Conservation (phyloP, 2,888 invertebrate species). For the Euzophera pinguis region DNA sequence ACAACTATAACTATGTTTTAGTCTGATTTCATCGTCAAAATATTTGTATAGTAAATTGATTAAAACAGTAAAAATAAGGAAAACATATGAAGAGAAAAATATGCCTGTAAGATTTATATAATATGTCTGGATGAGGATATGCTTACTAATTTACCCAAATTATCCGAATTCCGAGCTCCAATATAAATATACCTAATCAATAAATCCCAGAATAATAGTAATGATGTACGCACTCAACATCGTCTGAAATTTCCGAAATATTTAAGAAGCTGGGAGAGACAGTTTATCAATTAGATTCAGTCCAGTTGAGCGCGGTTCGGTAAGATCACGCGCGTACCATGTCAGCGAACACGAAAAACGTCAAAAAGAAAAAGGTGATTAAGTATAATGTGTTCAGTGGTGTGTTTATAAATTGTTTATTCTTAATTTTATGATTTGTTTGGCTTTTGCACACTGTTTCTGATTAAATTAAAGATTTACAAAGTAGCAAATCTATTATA, state of each 20-base stretch:
- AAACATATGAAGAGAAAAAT: not conserved
- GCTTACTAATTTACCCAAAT: not conserved
- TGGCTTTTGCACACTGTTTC: not conserved
- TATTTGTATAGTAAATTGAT: too few relatives aligned
- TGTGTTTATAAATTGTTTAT: not conserved
- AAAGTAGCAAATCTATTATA: not conserved
- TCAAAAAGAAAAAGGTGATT: constrained; percentile 41
- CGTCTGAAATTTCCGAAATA: constrained; percentile 27
- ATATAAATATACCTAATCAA: not conserved
- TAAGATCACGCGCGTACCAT: constrained; percentile 43
- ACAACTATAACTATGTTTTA: too few relatives aligned
- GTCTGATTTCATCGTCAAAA: too few relatives aligned
- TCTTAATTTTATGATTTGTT: not conserved
- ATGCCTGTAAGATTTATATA: not conserved
- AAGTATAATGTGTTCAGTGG: not conserved
- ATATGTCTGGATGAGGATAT: not conserved
- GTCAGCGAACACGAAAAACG: constrained; percentile 40
- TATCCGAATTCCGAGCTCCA: not conserved
- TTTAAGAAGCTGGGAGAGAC: constrained; percentile 38
- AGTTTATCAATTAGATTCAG: constrained; percentile 42
- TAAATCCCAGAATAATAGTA: not conserved
- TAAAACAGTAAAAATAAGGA: too few relatives aligned
- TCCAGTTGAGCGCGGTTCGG: constrained; percentile 46
- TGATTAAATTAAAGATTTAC: not conserved
- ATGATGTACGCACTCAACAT: not conserved